Percentiles rank a stretch among this genome's conserved stretches.
phyloP scores from a whole-genome alignment of 2,888 invertebrate species.

The Drosophila quinaria region DNA sequence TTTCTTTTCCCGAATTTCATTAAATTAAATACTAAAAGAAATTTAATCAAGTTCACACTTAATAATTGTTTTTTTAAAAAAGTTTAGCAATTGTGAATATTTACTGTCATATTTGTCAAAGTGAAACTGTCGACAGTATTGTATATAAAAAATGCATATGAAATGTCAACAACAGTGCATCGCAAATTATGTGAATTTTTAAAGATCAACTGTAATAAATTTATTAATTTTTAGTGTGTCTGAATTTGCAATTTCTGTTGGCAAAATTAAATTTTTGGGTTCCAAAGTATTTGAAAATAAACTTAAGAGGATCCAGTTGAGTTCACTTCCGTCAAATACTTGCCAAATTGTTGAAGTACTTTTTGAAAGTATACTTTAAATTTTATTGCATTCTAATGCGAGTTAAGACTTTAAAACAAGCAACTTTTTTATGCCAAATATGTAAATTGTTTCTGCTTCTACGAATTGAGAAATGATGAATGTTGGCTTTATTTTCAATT shows the following conservation, averaged over 20 bases:
- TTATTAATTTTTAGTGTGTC: background rate
- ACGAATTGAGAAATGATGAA: background rate
- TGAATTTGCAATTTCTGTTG: background rate
- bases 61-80: no score
- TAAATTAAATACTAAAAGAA: background rate
- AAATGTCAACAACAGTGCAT: conserved; percentile 4
- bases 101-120: background rate
- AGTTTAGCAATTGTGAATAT: background rate
- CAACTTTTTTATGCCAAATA: conserved; percentile 5
- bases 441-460: conserved; percentile 8
- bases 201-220: background rate
- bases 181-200: background rate
- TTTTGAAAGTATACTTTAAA: conserved; percentile 8
- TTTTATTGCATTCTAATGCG: conserved; percentile 9
- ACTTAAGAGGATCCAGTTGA: conserved; percentile 9
- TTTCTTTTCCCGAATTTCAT: background rate
- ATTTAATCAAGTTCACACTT: no score
- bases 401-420: background rate
- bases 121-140: background rate
- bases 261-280: background rate
- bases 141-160: conserved; percentile 5
- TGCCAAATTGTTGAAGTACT: conserved; percentile 23
- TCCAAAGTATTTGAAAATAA: background rate
- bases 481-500: background rate
- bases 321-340: conserved; percentile 18